phyloP scores from a whole-genome alignment of 2,888 invertebrate genomes.

The Drosophila setosimentum region DNA sequence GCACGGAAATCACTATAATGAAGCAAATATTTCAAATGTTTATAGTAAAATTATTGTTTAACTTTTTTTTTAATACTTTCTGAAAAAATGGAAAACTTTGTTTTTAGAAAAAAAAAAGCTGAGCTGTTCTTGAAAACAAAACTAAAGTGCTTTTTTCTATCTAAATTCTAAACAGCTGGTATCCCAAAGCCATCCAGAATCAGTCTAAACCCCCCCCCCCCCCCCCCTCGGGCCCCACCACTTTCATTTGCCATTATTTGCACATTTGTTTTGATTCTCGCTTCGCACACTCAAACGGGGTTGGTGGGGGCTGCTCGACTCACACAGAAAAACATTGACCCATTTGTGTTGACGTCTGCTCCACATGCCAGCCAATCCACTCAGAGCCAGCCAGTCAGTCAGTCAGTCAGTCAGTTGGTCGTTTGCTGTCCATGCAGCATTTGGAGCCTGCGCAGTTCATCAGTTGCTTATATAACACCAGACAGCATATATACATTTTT shows the following conservation, averaged over 20 bases:
- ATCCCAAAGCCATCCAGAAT: background rate
- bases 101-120: background rate
- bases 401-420: conserved; percentile 34
- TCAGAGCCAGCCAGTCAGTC: conserved; percentile 17
- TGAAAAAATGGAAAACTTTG: background rate
- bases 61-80: background rate
- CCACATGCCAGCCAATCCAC: conserved; percentile 37
- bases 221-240: background rate
- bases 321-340: conserved; percentile 80
- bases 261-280: conserved; percentile 63
- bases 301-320: conserved; percentile 32
- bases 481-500: conserved; percentile 76
- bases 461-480: conserved; percentile 77
- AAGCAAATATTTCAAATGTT: background rate
- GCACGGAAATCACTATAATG: conserved; percentile 72
- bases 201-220: background rate
- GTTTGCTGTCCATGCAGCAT: conserved; percentile 37
- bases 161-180: conserved; percentile 13
- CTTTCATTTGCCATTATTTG: conserved; percentile 10
- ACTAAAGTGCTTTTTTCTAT: background rate
- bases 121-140: background rate
- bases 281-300: conserved; percentile 25
- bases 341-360: conserved; percentile 60
- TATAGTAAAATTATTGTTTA: background rate
- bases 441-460: conserved; percentile 74